These are phyloP conservation scores for Leucoma salicis DNA, from an alignment of 2,888 invertebrate genomes.

Conservation along the genomic window DNA sequence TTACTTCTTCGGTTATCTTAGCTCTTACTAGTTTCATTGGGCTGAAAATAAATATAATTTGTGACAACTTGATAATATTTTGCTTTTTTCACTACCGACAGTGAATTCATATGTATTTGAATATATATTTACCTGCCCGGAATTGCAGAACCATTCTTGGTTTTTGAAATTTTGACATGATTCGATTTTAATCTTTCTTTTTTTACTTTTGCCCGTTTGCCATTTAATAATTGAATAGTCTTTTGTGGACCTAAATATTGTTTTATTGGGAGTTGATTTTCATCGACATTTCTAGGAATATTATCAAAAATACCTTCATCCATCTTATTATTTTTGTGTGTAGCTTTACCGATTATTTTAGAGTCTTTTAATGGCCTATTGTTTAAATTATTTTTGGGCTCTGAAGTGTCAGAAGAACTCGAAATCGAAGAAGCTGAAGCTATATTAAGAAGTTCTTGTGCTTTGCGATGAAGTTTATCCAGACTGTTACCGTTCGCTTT, in stretches of 20 bases:
- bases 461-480: conserved; percentile 66
- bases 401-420: conserved; percentile 58
- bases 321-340: conserved; percentile 5
- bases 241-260: conserved; percentile 3
- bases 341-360: conserved; percentile 5
- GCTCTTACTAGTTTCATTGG: conserved; percentile 67
- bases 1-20: conserved; percentile 75
- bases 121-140: conserved; percentile 23
- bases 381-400: conserved; percentile 30
- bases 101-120: background rate
- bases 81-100: background rate
- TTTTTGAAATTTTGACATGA: conserved; percentile 13
- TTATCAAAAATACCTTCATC: background rate
- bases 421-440: conserved; percentile 52
- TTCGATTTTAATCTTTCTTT: conserved; percentile 17
- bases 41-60: conserved; percentile 33
- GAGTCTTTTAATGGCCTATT: conserved; percentile 20
- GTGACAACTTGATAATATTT: background rate
- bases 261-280: background rate
- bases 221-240: conserved; percentile 2
- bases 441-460: conserved; percentile 64
- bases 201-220: conserved; percentile 15
- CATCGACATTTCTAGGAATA: conserved; percentile 10
- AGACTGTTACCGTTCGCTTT: conserved; percentile 50
- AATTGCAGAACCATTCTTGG: conserved; percentile 3